phyloP scores from a whole-genome alignment of 2,797 vertebrate species.

The Leontocebus nigricollis region DNA sequence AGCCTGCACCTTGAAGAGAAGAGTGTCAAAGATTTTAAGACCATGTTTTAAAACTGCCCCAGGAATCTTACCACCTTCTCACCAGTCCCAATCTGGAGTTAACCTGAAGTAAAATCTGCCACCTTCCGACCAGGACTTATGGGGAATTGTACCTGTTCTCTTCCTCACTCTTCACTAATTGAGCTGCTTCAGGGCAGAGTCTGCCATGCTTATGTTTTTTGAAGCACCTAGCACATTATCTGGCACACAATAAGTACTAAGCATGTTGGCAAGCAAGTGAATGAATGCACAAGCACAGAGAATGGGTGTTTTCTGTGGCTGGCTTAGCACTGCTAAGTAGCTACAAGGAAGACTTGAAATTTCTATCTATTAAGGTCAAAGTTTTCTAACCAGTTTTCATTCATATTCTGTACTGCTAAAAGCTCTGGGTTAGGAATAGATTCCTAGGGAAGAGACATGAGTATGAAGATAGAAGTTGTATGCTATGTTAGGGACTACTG shows the following conservation, averaged over 20 bases:
- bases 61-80: background rate
- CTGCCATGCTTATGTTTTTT: background rate
- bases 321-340: background rate
- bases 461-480: background rate
- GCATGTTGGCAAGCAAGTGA: background rate
- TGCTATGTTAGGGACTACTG: background rate
- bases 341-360: background rate
- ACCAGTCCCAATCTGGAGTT: background rate
- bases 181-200: background rate
- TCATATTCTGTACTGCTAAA: background rate
- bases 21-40: background rate
- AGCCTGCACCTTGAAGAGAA: background rate
- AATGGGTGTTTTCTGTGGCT: background rate
- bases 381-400: background rate
- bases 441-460: background rate
- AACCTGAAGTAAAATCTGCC: background rate
- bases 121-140: background rate
- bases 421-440: background rate
- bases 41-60: background rate
- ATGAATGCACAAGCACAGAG: background rate
- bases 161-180: background rate
- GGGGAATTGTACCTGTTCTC: background rate
- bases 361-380: background rate
- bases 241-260: background rate
- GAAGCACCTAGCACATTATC: background rate